Conservation (phyloP, 2,113 vertebrate genomes). For the Prinia subflava region DNA sequence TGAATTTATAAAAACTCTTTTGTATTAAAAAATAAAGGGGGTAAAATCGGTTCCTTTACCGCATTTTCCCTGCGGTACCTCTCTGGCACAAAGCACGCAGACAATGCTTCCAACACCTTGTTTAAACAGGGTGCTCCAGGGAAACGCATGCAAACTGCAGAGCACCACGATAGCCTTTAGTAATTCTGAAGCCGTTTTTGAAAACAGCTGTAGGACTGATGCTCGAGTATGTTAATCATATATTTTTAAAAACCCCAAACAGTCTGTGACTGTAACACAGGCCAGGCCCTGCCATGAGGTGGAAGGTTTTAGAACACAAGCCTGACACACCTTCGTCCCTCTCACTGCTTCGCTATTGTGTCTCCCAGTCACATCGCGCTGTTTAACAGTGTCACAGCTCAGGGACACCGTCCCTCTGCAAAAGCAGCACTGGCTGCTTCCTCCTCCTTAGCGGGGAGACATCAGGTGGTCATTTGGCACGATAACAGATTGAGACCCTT, state of each 20-base stretch:
- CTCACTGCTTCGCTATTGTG: background rate
- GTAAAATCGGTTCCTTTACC: background rate
- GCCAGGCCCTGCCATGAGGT: background rate
- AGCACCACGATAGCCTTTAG: background rate
- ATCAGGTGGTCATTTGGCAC: background rate
- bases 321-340: background rate
- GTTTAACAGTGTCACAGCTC: background rate
- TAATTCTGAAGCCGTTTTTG: background rate
- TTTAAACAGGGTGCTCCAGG: background rate
- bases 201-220: background rate
- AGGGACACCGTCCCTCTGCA: background rate
- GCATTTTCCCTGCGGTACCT: background rate
- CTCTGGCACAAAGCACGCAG: background rate
- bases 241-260: background rate
- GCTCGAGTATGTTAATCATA: background rate
- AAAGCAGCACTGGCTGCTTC: background rate
- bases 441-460: too few species aligned
- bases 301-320: background rate
- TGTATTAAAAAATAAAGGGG: background rate
- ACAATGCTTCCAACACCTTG: background rate
- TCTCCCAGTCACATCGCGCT: background rate
- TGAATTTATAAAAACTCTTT: background rate
- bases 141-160: background rate
- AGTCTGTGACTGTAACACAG: too few species aligned
- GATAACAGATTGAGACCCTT: accelerated